These are phyloP conservation scores for Enteromius paludinosus DNA, from an alignment of 2,797 vertebrate genomes.

Conservation along the genomic window DNA sequence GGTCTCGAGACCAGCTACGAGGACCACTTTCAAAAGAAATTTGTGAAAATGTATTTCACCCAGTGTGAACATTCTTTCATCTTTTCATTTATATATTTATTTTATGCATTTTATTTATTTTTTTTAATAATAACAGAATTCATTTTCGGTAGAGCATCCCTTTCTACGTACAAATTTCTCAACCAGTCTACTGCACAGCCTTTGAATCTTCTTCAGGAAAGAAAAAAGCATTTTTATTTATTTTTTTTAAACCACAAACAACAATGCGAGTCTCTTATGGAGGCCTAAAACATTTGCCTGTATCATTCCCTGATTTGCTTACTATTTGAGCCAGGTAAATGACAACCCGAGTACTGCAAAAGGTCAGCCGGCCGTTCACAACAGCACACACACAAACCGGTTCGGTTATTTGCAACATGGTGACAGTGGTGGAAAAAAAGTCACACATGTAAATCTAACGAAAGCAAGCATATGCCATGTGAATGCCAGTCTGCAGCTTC, in stretches of 20 bases:
- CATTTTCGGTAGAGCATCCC: background rate
- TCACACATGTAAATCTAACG: slow-evolving; percentile 62
- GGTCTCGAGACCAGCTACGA: slow-evolving; percentile 1
- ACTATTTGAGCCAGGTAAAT: slow-evolving; percentile 62
- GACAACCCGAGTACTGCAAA: slow-evolving; percentile 43
- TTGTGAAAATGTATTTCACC: background rate
- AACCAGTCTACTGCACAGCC: slow-evolving; percentile 43
- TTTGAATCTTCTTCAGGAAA: slow-evolving; percentile 55
- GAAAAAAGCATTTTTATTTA: slow-evolving; percentile 52
- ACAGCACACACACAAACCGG: slow-evolving; percentile 20
- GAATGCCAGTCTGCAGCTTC: slow-evolving; percentile 19
- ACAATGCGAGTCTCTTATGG: slow-evolving; percentile 66
- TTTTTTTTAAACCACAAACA: slow-evolving; percentile 59
- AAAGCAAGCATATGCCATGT: slow-evolving; percentile 41
- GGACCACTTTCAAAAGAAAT: background rate
- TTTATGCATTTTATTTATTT: no score
- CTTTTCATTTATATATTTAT: background rate
- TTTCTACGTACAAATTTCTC: background rate
- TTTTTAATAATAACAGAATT: background rate
- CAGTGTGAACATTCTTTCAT: background rate
- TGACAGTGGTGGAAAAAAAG: slow-evolving; percentile 60
- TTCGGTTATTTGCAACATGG: slow-evolving; percentile 59
- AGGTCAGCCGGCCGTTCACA: slow-evolving; percentile 19
- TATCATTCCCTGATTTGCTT: slow-evolving; percentile 72
- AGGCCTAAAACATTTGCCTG: slow-evolving; percentile 72